phyloP scores from a whole-genome alignment of 2,113 vertebrate genomes.

The Calypte anna region DNA sequence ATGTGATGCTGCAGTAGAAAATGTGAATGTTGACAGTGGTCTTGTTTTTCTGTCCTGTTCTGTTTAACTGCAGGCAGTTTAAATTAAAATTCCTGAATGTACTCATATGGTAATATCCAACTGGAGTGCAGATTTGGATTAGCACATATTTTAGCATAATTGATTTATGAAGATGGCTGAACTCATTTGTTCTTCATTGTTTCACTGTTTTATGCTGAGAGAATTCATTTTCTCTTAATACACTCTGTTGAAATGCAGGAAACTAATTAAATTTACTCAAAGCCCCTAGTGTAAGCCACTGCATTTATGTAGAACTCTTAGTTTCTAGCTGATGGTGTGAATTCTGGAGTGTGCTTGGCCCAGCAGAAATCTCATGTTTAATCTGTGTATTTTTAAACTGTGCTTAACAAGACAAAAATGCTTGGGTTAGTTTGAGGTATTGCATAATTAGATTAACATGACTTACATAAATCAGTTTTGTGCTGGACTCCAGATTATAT shows the following conservation, averaged over 20 bases:
- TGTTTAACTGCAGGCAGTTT: conserved; percentile 9
- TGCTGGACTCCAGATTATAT: neutral
- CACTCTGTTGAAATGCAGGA: conserved; percentile 5
- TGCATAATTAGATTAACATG: conserved; percentile 4
- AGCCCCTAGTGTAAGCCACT: neutral
- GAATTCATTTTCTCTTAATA: conserved; percentile 36
- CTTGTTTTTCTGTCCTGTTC: conserved; percentile 20
- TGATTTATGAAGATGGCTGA: conserved; percentile 41
- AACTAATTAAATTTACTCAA: conserved; percentile 34
- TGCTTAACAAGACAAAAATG: neutral
- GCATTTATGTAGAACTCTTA: neutral
- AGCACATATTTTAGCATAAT: conserved; percentile 14
- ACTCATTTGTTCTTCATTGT: conserved; percentile 44
- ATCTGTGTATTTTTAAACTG: neutral
- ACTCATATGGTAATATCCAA: neutral
- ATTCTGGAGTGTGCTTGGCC: neutral
- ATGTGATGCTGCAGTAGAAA: neutral
- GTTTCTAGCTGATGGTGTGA: neutral
- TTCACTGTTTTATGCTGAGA: neutral
- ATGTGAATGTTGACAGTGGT: neutral
- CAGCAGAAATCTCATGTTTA: neutral
- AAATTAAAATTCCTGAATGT: conserved; percentile 33
- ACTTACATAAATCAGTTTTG: neutral
- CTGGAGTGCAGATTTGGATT: neutral
- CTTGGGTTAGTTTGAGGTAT: neutral